These are phyloP conservation scores for Ochotona princeps DNA, from an alignment of 2,113 vertebrate species.

Conservation along the genomic window DNA sequence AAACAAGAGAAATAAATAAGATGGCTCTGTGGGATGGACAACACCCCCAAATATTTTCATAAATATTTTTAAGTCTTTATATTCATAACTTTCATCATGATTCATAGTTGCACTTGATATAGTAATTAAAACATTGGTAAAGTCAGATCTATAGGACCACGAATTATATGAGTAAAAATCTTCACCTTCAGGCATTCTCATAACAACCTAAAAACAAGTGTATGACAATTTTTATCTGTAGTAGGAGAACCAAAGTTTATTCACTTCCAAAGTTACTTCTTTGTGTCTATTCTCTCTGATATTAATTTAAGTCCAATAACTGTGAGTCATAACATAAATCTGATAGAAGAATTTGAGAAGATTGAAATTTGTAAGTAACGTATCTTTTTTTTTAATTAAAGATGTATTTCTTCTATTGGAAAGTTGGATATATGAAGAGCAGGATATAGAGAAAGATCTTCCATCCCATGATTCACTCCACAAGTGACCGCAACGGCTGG, in stretches of 20 bases:
- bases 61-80: neutral
- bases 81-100: neutral
- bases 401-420: too few species aligned
- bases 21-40: neutral
- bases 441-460: too few species aligned
- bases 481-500: too few species aligned
- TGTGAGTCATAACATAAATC: slow-evolving; percentile 1
- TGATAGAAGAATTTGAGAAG: neutral
- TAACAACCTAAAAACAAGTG: neutral
- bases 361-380: slow-evolving; percentile 16
- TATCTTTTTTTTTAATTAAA: too few species aligned
- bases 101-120: neutral
- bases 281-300: neutral
- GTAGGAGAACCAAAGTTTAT: neutral
- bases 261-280: neutral
- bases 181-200: neutral
- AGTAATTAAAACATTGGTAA: neutral
- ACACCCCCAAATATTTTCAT: neutral
- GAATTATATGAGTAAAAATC: neutral
- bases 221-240: neutral
- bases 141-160: neutral
- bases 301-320: slow-evolving; percentile 9
- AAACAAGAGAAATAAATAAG: neutral
- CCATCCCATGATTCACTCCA: too few species aligned
- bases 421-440: too few species aligned